Base-by-base conservation (phyloP, 2,113 vertebrate genomes). In the Anolis carolinensis region DNA sequence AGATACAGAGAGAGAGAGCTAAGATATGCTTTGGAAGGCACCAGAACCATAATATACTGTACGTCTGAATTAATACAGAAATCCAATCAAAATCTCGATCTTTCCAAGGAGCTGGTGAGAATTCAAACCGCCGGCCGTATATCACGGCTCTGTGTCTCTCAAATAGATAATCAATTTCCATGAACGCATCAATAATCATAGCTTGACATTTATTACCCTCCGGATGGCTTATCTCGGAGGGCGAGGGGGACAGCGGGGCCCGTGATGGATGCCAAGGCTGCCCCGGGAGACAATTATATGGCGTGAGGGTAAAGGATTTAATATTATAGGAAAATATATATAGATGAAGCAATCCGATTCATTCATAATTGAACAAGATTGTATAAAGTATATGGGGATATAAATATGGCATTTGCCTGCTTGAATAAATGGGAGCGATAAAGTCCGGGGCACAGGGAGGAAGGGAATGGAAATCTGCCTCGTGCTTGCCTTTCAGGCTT, bases 111-210 rank as follows among this genome's bases (percentile, higher is more conserved):
- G 92, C 93, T 94, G 93, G 92, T 91, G 95, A 86, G 62, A 74
- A 89, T 67, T 84, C 92, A 93, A 93, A 93, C 95, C 95, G 96
- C 95, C 89, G 75, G 93, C 92, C 36, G 89, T 96, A 94, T 97
- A 96, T 97, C 97, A 97, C 93, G 72, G 50, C 39, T 84, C 94
- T 91, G 82, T 94, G 88, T 94, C 85, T 95, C 95, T 94, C 95
- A 95, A 95, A 96, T 96, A 96, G 97, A 97, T 98, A 98, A 99
- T 98, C 98, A 97, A 98, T 98, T 97, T 97, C 97, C 97, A 97
- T 96, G 97, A 97, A 96, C 96, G 93, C 97, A 97, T 99, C 98
- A 98, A 98, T 99, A 98, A 98, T 93, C 95, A 88, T 95, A 90
- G 93, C 94, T 93, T 97, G 98, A 98, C 98, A 92, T 99, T 98